Percentiles rank a stretch among this genome's conserved stretches.
phyloP scores from a whole-genome alignment of 1,140 invertebrate genomes.

The Eueides isabella region DNA sequence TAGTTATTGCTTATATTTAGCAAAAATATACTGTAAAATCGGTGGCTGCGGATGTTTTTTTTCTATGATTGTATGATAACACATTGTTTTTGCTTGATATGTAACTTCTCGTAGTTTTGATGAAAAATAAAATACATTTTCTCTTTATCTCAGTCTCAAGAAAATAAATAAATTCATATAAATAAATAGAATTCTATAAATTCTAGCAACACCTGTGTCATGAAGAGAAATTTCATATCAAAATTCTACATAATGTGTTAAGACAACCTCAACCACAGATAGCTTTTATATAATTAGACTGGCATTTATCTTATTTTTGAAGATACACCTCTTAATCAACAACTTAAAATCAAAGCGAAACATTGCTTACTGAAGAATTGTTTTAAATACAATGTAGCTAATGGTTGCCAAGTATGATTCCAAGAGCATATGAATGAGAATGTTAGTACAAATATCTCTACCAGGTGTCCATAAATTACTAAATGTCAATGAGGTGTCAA shows the following conservation, averaged over 20 bases:
- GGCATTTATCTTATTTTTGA: not conserved
- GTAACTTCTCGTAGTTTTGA: not conserved
- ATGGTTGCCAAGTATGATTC: too few species aligned
- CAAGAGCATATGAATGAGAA: too few species aligned
- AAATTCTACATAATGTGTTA: not conserved
- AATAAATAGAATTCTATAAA: too few species aligned
- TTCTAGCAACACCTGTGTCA: too few species aligned
- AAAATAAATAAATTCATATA: too few species aligned
- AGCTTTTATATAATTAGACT: constrained; percentile 7
- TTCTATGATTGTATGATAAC: not conserved
- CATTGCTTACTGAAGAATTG: too few species aligned
- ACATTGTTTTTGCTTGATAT: not conserved
- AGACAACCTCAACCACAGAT: not conserved
- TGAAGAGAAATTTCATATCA: not conserved
- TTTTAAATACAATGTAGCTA: too few species aligned
- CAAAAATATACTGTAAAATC: constrained; percentile 1
- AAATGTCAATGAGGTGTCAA: too few species aligned
- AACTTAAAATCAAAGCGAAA: too few species aligned
- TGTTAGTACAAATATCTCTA: too few species aligned
- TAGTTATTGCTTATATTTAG: constrained; percentile 24
- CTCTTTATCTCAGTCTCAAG: not conserved
- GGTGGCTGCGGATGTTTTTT: constrained; percentile 16
- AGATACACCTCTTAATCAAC: not conserved
- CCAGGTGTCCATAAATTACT: too few species aligned
- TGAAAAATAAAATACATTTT: not conserved